phyloP scores from a whole-genome alignment of 1,140 invertebrate genomes.

The Brachionus koreanus region DNA sequence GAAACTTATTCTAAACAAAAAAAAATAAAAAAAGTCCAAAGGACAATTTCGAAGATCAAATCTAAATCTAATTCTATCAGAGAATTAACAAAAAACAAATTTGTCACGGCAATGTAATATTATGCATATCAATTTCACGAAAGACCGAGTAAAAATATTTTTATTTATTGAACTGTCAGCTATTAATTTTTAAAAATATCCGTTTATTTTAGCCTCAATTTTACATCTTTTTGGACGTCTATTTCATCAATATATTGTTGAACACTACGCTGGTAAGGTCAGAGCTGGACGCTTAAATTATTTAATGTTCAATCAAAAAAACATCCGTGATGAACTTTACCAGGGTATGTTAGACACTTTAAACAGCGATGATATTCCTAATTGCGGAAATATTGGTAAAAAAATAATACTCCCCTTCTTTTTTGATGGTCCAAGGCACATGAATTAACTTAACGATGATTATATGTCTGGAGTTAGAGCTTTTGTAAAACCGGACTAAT shows the following conservation, averaged over 20 bases:
- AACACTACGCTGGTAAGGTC: slow-evolving; percentile 47
- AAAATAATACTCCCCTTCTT: not conserved
- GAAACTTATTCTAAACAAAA: not conserved
- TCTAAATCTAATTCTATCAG: too few species aligned
- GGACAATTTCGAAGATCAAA: too few species aligned
- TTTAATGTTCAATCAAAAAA: not conserved
- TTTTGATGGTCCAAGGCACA: not conserved
- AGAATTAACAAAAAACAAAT: not conserved
- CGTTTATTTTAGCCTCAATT: not conserved
- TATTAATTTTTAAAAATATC: not conserved
- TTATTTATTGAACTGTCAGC: not conserved
- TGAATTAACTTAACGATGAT: slow-evolving; percentile 45
- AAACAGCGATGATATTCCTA: not conserved
- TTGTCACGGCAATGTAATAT: not conserved
- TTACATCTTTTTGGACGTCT: not conserved
- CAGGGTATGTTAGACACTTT: not conserved
- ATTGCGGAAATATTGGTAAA: not conserved
- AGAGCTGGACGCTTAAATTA: slow-evolving; percentile 50
- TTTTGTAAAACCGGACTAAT: slow-evolving; percentile 46
- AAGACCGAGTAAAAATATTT: not conserved
- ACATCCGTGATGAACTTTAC: not conserved
- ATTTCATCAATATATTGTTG: not conserved
- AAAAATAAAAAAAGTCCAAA: too few species aligned
- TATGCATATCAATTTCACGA: slow-evolving; percentile 7
- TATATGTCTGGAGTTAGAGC: slow-evolving; percentile 46